Evolutionary conservation across 2,888 invertebrate species (phyloP), one percentile per base, ranked within the genome.

Genomic region (Drosophila subsilvestris): DNA sequence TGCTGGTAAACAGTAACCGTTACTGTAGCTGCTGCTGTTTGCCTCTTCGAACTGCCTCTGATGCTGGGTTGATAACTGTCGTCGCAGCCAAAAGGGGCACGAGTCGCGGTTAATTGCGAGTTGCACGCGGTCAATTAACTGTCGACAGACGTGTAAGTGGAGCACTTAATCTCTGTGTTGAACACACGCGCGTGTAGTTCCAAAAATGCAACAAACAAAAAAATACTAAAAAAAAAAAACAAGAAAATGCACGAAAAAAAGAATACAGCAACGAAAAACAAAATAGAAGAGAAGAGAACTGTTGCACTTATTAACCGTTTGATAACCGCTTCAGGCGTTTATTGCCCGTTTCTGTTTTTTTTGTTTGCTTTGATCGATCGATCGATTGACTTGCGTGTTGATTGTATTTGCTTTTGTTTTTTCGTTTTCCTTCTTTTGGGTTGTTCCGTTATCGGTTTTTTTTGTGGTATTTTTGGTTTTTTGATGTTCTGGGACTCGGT

Each of bases 81-180:
- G 45, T 51, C 37, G 37, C 43, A n/a, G 55, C 48, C 56, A 27
- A 27, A 27, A n/a, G n/a, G 37, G n/a, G 37, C 37, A n/a, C 37
- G n/a, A 37, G 37, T 37, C 53, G 77, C 80, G 83, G 74, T 49
- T 63, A 63, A 54, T 75, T 37, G 37, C 37, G n/a, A 37, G 37
- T n/a, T n/a, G 37, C 37, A 37, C 37, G 37, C 37, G 37, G 37
- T 37, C 37, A 37, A 37, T 37, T 37, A 37, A 37, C 37, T n/a
- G n/a, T 37, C 37, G 2, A 1, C 37, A n/a, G 37, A 14, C 37
- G n/a, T 37, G n/a, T 7, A 37, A 37, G 2, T 37, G 37, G n/a
- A 37, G 37, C 37, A 37, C 37, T 37, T n/a, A 37, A 37, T 37
- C 37, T 37, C 37, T 32, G 32, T 32, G 32, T 1, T 32, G 32